Percentiles rank a stretch among this genome's conserved stretches.
phyloP scores from a whole-genome alignment of 1,140 invertebrate genomes.

The Hormaphis cornu region DNA sequence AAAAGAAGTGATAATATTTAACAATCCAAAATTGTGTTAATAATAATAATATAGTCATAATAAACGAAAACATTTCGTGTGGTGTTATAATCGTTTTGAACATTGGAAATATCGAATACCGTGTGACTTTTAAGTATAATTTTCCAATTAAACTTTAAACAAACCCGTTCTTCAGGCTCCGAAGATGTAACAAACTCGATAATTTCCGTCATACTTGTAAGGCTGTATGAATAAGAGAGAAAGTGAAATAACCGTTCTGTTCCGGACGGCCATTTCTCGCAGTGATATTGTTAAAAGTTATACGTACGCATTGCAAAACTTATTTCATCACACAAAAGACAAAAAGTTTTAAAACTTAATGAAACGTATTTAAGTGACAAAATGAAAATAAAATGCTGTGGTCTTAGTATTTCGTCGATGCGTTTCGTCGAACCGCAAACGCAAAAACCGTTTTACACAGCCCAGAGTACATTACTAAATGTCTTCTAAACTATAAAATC shows the following conservation, averaged over 20 bases:
- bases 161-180: background rate
- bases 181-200: background rate
- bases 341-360: slow-evolving; percentile 25
- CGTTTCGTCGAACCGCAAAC: too few relatives aligned
- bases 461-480: too few relatives aligned
- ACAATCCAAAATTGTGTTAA: too few relatives aligned
- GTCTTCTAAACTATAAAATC: too few relatives aligned
- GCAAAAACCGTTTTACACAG: too few relatives aligned
- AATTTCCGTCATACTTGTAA: background rate
- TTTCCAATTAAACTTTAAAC: slow-evolving; percentile 28
- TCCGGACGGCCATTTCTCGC: background rate
- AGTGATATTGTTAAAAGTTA: slow-evolving; percentile 14
- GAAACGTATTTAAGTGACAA: slow-evolving; percentile 25
- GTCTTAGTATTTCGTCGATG: background rate
- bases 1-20: too few relatives aligned
- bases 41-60: too few relatives aligned
- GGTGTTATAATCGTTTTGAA: background rate
- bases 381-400: slow-evolving; percentile 14
- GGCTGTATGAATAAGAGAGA: slow-evolving; percentile 1
- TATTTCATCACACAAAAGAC: slow-evolving; percentile 13
- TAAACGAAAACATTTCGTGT: too few relatives aligned
- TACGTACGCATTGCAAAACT: slow-evolving; percentile 19
- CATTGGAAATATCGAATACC: background rate
- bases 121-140: background rate
- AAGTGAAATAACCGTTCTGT: slow-evolving; percentile 2